Evolutionary conservation across 2,113 vertebrate species (phyloP).

Genomic region (Pseudorasbora parva): DNA sequence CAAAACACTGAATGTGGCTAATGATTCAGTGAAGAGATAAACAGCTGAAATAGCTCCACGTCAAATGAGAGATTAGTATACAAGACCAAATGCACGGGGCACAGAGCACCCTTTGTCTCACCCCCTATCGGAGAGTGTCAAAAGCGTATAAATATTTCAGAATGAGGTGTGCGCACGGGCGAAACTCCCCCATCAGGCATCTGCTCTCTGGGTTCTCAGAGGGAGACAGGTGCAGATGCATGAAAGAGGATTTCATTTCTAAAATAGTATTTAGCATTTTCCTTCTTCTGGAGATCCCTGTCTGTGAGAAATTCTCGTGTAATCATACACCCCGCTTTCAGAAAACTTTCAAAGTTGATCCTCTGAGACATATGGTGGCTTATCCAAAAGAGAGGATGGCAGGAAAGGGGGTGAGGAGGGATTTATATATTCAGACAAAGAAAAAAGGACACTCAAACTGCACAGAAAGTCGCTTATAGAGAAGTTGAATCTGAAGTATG

Average conservation of each 20-base stretch:
- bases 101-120: slow-evolving; percentile 88
- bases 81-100: slow-evolving; percentile 74
- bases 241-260: slow-evolving; percentile 97
- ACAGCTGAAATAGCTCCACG: slow-evolving; percentile 60
- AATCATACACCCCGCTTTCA: slow-evolving; percentile 76
- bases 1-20: slow-evolving; percentile 22
- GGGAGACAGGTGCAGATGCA: slow-evolving; percentile 95
- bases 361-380: slow-evolving; percentile 77
- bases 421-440: slow-evolving; percentile 46
- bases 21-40: slow-evolving; percentile 59
- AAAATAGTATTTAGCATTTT: slow-evolving; percentile 92
- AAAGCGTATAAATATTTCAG: slow-evolving; percentile 99
- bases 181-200: slow-evolving; percentile 87
- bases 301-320: slow-evolving; percentile 82
- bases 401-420: slow-evolving; percentile 16
- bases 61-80: slow-evolving; percentile 59
- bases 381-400: slow-evolving; percentile 63
- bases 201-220: slow-evolving; percentile 91
- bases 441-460: neutral
- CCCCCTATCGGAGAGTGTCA: slow-evolving; percentile 78
- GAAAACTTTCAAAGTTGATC: slow-evolving; percentile 79
- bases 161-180: slow-evolving; percentile 86
- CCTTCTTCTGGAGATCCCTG: slow-evolving; percentile 82
- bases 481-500: neutral
- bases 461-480: neutral